Conservation (phyloP, 1,140 invertebrate genomes). For the Euwallacea similis region DNA sequence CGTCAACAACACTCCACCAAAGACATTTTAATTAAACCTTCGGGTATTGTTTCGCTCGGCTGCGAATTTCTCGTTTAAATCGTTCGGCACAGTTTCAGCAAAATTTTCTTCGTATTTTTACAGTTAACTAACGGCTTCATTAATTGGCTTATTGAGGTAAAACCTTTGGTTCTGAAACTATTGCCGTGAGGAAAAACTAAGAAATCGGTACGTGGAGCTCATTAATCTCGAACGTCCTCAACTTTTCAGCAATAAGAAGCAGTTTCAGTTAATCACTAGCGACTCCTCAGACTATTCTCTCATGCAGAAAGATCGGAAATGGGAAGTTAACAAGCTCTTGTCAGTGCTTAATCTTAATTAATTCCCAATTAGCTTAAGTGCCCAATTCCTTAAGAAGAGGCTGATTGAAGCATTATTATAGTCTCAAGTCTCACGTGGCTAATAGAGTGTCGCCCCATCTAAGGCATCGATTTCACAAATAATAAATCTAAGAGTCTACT, state of each 20-base stretch:
- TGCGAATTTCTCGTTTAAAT: neutral
- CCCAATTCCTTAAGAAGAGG: neutral
- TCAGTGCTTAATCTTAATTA: neutral
- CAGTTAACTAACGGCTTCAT: too few species aligned
- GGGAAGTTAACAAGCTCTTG: conserved; percentile 8
- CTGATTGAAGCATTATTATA: too few species aligned
- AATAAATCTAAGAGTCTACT: too few species aligned
- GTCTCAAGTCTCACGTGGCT: too few species aligned
- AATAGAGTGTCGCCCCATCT: too few species aligned
- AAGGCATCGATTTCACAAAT: too few species aligned
- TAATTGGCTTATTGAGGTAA: too few species aligned
- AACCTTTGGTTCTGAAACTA: too few species aligned
- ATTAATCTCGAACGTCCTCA: too few species aligned
- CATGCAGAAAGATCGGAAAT: conserved; percentile 11
- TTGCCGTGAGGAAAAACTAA: too few species aligned
- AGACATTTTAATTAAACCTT: conserved; percentile 3
- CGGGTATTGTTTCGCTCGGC: neutral
- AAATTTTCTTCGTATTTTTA: neutral
- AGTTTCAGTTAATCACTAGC: neutral
- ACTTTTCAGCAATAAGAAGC: too few species aligned
- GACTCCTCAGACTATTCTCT: neutral
- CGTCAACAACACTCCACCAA: neutral
- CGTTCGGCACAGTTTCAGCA: neutral
- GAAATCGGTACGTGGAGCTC: too few species aligned
- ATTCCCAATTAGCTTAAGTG: conserved; percentile 26